A percentile compares a stretch with the other conserved stretches of the same genome.
Conservation (phyloP, 2,797 vertebrate genomes). For the Poliocrania exsul region DNA sequence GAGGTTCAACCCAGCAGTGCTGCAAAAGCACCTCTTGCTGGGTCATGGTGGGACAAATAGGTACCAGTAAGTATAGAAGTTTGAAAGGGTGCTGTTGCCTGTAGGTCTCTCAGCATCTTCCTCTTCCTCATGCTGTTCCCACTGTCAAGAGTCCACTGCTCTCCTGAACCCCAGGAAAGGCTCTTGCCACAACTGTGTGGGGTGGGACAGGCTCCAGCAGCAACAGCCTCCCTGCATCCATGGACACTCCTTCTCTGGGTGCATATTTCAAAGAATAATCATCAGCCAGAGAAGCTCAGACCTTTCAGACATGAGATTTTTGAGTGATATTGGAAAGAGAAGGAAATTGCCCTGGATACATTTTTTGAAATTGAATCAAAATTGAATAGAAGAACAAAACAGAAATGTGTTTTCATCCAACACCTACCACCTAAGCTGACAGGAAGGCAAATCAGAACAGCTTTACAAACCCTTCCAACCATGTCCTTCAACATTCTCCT, state of each 20-base stretch:
- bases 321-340: neutral
- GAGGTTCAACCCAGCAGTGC: neutral
- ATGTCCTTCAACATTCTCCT: neutral
- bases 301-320: neutral
- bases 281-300: neutral
- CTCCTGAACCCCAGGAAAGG: neutral
- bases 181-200: neutral
- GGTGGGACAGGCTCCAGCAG: neutral
- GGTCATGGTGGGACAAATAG: accelerated
- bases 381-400: neutral
- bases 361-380: neutral
- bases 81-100: neutral
- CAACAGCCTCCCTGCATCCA: neutral
- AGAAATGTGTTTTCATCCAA: neutral
- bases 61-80: neutral
- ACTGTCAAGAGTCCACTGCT: neutral
- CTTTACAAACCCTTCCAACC: neutral
- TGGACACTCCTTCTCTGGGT: neutral
- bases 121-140: neutral
- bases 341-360: neutral
- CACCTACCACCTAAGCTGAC: neutral
- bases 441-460: neutral
- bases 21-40: neutral
- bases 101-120: neutral
- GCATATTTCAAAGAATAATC: neutral